These are phyloP conservation scores for Coelinius sp. DNA, from an alignment of 2,888 invertebrate genomes.

Conservation along the genomic window DNA sequence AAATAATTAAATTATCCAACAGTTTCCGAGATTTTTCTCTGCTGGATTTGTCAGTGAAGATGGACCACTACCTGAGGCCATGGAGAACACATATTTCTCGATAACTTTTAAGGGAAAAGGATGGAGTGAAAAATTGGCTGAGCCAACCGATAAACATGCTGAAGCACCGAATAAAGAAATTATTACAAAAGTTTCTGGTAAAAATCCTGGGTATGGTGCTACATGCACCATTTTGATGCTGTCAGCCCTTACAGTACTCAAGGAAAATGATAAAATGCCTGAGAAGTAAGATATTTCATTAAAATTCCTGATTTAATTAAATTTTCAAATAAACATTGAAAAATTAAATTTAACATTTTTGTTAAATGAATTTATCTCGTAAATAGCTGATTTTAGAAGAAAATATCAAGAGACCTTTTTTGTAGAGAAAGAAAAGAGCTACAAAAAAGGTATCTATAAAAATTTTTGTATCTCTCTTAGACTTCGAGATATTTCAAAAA, in stretches of 20 bases:
- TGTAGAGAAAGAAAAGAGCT: too few species aligned
- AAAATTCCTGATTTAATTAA: neutral
- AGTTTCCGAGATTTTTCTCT: constrained; percentile 82
- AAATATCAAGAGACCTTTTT: too few species aligned
- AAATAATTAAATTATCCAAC: constrained; percentile 50
- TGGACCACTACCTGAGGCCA: constrained; percentile 76
- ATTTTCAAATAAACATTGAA: too few species aligned
- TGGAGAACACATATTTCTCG: constrained; percentile 76
- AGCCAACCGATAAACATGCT: constrained; percentile 74
- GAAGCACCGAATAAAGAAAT: constrained; percentile 78
- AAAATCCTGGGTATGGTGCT: constrained; percentile 87
- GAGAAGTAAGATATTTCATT: constrained; percentile 71
- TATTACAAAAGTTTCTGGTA: constrained; percentile 77
- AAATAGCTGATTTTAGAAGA: too few species aligned
- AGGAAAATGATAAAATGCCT: constrained; percentile 84
- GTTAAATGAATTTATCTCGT: too few species aligned
- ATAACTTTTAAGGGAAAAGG: constrained; percentile 84
- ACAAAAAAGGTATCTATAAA: too few species aligned
- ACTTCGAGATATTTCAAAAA: too few species aligned
- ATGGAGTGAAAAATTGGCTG: constrained; percentile 78
- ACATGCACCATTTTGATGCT: constrained; percentile 83
- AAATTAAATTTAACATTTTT: too few species aligned
- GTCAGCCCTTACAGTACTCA: constrained; percentile 82
- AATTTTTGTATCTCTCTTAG: too few species aligned
- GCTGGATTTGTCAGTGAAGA: constrained; percentile 78